These are phyloP conservation scores for Physocephala rufipes DNA, from an alignment of 2,888 invertebrate genomes.

Conservation along the genomic window DNA sequence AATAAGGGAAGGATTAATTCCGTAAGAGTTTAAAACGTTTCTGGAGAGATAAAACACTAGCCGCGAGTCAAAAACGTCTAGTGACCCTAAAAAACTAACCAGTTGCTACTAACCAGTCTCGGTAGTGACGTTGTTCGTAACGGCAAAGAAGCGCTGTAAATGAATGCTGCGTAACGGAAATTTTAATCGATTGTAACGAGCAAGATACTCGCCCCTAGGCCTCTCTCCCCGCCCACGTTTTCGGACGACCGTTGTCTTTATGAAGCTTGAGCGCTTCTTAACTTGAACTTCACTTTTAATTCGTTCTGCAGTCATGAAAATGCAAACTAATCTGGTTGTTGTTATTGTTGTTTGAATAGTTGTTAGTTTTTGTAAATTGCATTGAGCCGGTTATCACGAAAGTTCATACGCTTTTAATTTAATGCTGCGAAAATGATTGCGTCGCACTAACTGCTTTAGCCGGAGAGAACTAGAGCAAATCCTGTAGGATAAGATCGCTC, in stretches of 20 bases:
- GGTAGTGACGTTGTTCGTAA: too few species aligned
- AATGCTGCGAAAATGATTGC: conserved; percentile 31
- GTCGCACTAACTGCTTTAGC: conserved; percentile 11
- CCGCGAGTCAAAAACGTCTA: conserved; percentile 9
- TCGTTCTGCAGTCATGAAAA: neutral
- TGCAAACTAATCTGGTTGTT: conserved; percentile 11
- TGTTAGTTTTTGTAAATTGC: too few species aligned
- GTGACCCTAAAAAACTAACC: conserved; percentile 33
- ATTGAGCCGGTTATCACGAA: conserved; percentile 14
- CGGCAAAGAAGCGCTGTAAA: too few species aligned
- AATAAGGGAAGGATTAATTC: too few species aligned
- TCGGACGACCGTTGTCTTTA: too few species aligned
- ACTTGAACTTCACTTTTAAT: conserved; percentile 34
- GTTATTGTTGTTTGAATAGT: conserved; percentile 12
- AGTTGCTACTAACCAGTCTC: too few species aligned
- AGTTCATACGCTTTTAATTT: conserved; percentile 36
- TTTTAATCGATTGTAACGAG: too few species aligned
- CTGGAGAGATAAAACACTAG: too few species aligned
- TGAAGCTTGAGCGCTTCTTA: conserved; percentile 30
- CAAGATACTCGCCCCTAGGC: neutral
- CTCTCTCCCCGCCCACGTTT: neutral
- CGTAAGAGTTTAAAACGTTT: too few species aligned
- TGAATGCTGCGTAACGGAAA: too few species aligned
- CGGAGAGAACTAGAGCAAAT: too few species aligned
- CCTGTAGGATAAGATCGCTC: too few species aligned